Conservation (phyloP, 2,797 vertebrate genomes). For the Melanotaenia trifasciata region DNA sequence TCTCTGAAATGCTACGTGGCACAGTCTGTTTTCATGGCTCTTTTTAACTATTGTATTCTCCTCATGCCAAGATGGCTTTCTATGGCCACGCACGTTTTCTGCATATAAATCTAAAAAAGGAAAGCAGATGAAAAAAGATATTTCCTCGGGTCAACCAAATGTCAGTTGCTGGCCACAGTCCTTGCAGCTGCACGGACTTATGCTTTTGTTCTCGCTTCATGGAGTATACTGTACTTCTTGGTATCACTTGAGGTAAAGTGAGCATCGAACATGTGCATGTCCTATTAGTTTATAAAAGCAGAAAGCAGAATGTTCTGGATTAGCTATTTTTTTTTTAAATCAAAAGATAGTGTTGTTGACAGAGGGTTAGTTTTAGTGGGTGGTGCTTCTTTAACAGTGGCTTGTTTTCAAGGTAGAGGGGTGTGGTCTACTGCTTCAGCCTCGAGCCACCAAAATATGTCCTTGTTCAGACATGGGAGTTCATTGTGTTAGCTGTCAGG, state of each 20-base stretch:
- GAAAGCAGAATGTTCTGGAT: conserved; percentile 1
- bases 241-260: conserved; percentile 12
- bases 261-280: not conserved
- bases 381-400: conserved; percentile 24
- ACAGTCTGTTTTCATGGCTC: conserved; percentile 56
- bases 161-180: conserved; percentile 49
- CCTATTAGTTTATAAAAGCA: not conserved
- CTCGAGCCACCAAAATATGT: conserved; percentile 55
- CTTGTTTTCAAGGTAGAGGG: conserved; percentile 54
- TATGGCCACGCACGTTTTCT: conserved; percentile 21
- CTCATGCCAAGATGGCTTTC: conserved; percentile 40
- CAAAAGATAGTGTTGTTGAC: conserved; percentile 18
- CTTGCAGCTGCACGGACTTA: conserved; percentile 49
- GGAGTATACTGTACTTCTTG: not conserved
- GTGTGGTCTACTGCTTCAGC: conserved; percentile 48
- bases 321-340: not conserved
- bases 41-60: conserved; percentile 52
- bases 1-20: conserved; percentile 54
- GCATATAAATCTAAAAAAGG: conserved; percentile 32
- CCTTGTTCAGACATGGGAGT: conserved; percentile 70
- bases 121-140: conserved; percentile 47
- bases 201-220: conserved; percentile 26
- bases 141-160: conserved; percentile 43
- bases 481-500: conserved; percentile 69
- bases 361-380: conserved; percentile 13